Evolutionary conservation across 2,113 vertebrate genomes (phyloP).

Genomic region (Podarcis muralis): DNA sequence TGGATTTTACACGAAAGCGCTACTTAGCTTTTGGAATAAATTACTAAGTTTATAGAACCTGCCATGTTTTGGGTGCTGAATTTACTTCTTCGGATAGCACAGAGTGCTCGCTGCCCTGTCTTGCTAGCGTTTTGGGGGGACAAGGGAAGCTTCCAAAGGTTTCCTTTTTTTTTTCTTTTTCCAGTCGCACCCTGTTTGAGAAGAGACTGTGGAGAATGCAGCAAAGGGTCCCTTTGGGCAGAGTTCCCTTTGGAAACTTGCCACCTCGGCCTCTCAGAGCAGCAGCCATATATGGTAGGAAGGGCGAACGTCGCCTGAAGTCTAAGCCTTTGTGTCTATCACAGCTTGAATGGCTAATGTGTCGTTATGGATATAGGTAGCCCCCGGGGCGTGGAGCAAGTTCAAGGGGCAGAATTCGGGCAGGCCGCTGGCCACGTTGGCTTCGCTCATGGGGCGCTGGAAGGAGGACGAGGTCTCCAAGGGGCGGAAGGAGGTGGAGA

Average conservation of each 20-base stretch:
- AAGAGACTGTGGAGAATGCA: too few species aligned
- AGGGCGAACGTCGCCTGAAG: accelerated
- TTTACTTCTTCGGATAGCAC: background rate
- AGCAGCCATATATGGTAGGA: background rate
- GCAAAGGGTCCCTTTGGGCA: background rate
- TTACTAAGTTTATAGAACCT: background rate
- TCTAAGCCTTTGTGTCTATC: conserved; percentile 65
- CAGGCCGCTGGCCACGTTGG: conserved; percentile 78
- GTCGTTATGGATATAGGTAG: conserved; percentile 71
- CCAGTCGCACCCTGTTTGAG: background rate
- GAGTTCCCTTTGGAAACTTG: background rate
- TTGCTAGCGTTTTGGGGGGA: background rate
- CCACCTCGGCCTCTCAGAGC: background rate
- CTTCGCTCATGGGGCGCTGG: conserved; percentile 71
- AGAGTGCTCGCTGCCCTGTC: background rate
- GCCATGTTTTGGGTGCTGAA: too few species aligned
- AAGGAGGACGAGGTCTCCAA: conserved; percentile 72
- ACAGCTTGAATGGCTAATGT: conserved; percentile 76
- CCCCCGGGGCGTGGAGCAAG: conserved; percentile 61
- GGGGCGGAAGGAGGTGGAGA: conserved; percentile 73
- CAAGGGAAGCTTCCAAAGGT: background rate
- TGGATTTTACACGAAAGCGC: background rate
- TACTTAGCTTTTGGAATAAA: background rate
- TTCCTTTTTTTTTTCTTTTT: background rate
- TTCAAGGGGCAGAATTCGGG: conserved; percentile 74